phyloP scores from a whole-genome alignment of 2,797 vertebrate species.

The Chromis chromis region DNA sequence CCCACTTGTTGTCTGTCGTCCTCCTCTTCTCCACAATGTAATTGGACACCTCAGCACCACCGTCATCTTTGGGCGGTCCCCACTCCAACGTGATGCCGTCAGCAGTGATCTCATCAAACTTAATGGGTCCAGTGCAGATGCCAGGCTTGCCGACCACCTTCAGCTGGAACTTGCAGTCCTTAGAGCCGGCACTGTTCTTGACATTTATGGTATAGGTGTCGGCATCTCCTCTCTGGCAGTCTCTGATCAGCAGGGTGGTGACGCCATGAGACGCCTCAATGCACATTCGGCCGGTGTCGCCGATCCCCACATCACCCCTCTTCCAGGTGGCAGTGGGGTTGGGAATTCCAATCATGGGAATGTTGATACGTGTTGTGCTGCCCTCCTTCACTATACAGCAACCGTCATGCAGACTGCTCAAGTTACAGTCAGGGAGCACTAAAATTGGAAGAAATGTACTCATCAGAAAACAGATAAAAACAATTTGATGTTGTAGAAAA shows the following conservation, averaged over 20 bases:
- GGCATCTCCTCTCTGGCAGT: slow-evolving; percentile 94
- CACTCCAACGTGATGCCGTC: slow-evolving; percentile 96
- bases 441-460: slow-evolving; percentile 51
- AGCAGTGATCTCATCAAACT: slow-evolving; percentile 97
- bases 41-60: slow-evolving; percentile 97
- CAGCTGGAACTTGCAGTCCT: slow-evolving; percentile 90
- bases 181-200: slow-evolving; percentile 91
- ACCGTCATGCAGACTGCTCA: slow-evolving; percentile 91
- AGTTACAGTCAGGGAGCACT: slow-evolving; percentile 94
- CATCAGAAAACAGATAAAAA: background rate
- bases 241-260: slow-evolving; percentile 92
- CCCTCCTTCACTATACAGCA: slow-evolving; percentile 93
- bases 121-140: slow-evolving; percentile 94
- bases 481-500: background rate
- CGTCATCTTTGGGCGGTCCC: slow-evolving; percentile 95
- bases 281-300: slow-evolving; percentile 91
- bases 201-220: slow-evolving; percentile 91
- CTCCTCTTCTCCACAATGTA: slow-evolving; percentile 98
- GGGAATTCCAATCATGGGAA: slow-evolving; percentile 92
- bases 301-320: slow-evolving; percentile 88
- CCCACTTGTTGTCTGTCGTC: slow-evolving; percentile 95
- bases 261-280: slow-evolving; percentile 90
- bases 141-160: slow-evolving; percentile 98
- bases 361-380: slow-evolving; percentile 92
- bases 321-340: slow-evolving; percentile 92